Conservation (phyloP, 2,113 vertebrate species). For the Neomonachus schauinslandi region DNA sequence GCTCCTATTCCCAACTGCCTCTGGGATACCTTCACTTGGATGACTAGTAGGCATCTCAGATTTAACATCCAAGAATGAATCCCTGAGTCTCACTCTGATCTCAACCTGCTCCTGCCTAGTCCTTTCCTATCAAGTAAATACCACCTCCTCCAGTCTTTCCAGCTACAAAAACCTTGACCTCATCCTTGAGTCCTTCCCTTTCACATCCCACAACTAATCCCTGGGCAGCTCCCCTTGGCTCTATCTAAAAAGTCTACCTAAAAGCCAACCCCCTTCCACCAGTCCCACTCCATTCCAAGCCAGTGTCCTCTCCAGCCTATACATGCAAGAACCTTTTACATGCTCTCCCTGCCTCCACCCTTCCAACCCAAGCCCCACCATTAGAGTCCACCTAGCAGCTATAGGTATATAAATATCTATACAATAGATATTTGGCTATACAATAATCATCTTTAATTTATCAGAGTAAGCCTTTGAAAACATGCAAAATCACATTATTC, state of each 20-base stretch:
- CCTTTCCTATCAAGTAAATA: neutral
- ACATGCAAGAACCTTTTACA: neutral
- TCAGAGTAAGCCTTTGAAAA: neutral
- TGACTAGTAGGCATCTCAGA: neutral
- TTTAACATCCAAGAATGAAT: neutral
- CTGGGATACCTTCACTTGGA: neutral
- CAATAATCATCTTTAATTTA: too few relatives aligned
- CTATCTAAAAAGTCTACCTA: neutral
- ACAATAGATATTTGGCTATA: too few relatives aligned
- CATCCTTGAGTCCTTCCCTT: neutral
- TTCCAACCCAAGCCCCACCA: neutral
- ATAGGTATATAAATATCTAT: too few relatives aligned
- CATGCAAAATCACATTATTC: neutral
- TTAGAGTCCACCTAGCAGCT: neutral
- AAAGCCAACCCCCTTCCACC: neutral
- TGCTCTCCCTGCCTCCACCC: neutral
- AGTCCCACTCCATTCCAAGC: neutral
- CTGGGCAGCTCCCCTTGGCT: neutral
- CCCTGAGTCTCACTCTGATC: neutral
- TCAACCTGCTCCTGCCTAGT: neutral
- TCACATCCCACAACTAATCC: neutral
- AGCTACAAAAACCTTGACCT: neutral
- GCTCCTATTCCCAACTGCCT: neutral
- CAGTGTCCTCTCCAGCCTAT: neutral
- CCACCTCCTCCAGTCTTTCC: neutral